Conservation (phyloP, 2,113 vertebrate genomes). For the Anhinga anhinga region DNA sequence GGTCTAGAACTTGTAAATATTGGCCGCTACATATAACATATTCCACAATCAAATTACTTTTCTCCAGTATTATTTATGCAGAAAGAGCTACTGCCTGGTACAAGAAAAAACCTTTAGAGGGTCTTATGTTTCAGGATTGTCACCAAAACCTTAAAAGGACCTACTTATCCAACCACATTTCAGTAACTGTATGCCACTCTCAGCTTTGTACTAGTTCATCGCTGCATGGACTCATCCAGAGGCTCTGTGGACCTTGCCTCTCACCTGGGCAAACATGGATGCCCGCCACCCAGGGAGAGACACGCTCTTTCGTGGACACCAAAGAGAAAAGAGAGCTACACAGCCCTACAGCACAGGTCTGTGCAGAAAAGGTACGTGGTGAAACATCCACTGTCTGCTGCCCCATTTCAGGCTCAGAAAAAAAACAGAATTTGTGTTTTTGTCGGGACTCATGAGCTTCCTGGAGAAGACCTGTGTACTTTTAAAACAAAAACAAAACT, state of each 20-base stretch:
- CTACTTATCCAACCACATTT: not conserved
- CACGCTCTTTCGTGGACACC: not conserved
- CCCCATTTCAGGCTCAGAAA: not conserved
- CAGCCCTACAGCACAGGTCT: not conserved
- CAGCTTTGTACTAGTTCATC: not conserved
- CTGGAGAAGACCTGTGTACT: not conserved
- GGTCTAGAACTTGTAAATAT: not conserved
- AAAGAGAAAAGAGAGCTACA: not conserved
- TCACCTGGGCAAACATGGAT: not conserved
- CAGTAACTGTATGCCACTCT: not conserved
- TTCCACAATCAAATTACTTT: not conserved
- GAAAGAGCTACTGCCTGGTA: not conserved
- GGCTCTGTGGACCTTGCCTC: not conserved
- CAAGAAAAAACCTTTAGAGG: not conserved
- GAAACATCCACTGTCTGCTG: accelerated
- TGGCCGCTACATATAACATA: not conserved
- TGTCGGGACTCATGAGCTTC: not conserved
- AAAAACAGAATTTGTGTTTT: not conserved
- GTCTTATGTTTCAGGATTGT: not conserved
- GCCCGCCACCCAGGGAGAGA: not conserved
- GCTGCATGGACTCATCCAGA: not conserved
- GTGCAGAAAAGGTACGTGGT: not conserved
- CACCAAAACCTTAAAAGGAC: not conserved
- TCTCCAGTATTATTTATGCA: not conserved
- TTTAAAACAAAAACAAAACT: not conserved